Conservation (phyloP, 2,888 invertebrate species). For the Ptilodon capucinus region DNA sequence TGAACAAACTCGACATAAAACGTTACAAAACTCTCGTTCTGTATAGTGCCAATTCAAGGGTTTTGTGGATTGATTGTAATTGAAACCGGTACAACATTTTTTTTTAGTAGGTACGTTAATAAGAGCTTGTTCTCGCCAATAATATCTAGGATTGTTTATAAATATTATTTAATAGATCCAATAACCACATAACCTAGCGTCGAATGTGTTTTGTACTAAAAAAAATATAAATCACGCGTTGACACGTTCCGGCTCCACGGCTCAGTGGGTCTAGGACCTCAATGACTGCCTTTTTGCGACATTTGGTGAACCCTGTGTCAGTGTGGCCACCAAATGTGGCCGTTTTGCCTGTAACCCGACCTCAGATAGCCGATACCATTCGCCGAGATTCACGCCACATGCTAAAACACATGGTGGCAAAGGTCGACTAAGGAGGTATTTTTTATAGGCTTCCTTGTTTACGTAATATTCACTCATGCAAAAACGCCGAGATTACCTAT, state of each 20-base stretch:
- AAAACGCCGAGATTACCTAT: conserved; percentile 1
- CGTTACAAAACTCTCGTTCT: too few relatives aligned
- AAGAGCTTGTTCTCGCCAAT: too few relatives aligned
- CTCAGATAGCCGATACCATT: conserved; percentile 48
- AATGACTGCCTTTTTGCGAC: conserved; percentile 65
- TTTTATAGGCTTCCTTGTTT: conserved; percentile 63
- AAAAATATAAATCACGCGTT: conserved; percentile 43
- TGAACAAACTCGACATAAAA: too few relatives aligned
- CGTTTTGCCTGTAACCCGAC: conserved; percentile 60
- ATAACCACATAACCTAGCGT: too few relatives aligned
- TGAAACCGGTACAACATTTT: too few relatives aligned
- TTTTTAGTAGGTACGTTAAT: too few relatives aligned
- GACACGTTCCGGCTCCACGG: conserved; percentile 47
- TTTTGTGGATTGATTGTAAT: too few relatives aligned
- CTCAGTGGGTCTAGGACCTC: conserved; percentile 47
- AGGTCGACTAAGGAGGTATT: conserved; percentile 72
- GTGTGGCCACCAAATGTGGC: conserved; percentile 74
- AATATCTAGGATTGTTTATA: too few relatives aligned
- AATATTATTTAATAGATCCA: too few relatives aligned
- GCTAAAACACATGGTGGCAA: conserved; percentile 65
- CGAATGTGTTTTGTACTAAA: conserved; percentile 1
- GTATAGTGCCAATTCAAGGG: too few relatives aligned
- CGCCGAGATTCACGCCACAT: conserved; percentile 72
- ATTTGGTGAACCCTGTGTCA: conserved; percentile 55
- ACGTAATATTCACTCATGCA: conserved; percentile 37